These are phyloP conservation scores for Lumbricus terrestris DNA, from an alignment of 2,888 invertebrate species.

Conservation along the genomic window DNA sequence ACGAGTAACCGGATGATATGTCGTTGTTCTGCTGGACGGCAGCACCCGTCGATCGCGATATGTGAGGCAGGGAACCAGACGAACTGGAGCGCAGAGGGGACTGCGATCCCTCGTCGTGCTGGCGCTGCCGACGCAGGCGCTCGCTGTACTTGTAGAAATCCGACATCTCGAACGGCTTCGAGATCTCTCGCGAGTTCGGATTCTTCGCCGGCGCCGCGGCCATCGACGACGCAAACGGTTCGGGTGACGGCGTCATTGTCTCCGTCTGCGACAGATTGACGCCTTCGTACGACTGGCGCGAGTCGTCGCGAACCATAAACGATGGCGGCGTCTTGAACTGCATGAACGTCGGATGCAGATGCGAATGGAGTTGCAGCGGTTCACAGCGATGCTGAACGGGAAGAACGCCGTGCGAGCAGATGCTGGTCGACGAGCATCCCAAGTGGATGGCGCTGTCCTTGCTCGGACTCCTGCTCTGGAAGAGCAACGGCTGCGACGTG, in stretches of 20 bases:
- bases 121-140: slow-evolving; percentile 64
- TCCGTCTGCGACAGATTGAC: not conserved
- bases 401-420: not conserved
- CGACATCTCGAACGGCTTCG: slow-evolving; percentile 95
- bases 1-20: slow-evolving; percentile 6
- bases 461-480: slow-evolving; percentile 7
- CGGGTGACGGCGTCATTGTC: not conserved
- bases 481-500: not conserved
- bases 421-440: not conserved
- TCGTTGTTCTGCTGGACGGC: not conserved
- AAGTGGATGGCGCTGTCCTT: not conserved
- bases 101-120: not conserved
- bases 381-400: not conserved
- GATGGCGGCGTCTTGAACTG: not conserved
- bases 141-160: slow-evolving; percentile 97
- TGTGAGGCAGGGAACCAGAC: slow-evolving; percentile 11
- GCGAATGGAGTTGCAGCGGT: not conserved
- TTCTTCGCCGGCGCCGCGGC: slow-evolving; percentile 26
- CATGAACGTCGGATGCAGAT: not conserved
- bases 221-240: not conserved
- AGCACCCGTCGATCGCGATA: not conserved
- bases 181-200: slow-evolving; percentile 75
- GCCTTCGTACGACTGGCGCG: slow-evolving; percentile 6
- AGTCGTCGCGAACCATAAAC: not conserved
- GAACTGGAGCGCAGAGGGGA: slow-evolving; percentile 11